A percentile compares a stretch with the other conserved stretches of the same genome.
Evolutionary conservation across 2,888 invertebrate species (phyloP).

Genomic region (Cantharis lateralis): DNA sequence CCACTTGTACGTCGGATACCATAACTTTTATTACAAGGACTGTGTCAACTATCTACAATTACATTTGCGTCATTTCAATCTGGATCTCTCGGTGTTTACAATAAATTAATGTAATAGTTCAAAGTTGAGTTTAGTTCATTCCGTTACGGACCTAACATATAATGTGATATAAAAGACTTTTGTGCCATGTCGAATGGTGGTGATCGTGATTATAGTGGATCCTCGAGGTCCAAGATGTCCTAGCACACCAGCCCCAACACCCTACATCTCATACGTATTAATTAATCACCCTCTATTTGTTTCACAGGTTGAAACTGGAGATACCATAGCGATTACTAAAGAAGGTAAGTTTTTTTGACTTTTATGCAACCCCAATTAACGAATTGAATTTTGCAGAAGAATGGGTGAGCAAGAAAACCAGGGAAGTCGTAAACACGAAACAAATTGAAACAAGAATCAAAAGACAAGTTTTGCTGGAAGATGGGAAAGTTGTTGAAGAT

Average conservation of each 20-base stretch:
- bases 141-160: background rate
- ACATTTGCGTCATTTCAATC: constrained; percentile 5
- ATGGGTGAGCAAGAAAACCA: constrained; percentile 90
- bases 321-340: constrained; percentile 84
- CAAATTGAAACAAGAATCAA: constrained; percentile 91
- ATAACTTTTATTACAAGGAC: constrained; percentile 11
- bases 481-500: constrained; percentile 88
- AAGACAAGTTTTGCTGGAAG: constrained; percentile 85
- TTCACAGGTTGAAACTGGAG: constrained; percentile 66
- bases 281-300: constrained; percentile 51
- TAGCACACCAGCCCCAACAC: constrained; percentile 46
- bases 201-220: constrained; percentile 68
- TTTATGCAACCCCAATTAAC: background rate
- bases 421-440: constrained; percentile 85
- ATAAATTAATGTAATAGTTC: background rate
- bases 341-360: constrained; percentile 68
- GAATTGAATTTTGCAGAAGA: constrained; percentile 69
- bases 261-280: constrained; percentile 53
- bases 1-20: constrained; percentile 16
- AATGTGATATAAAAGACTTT: constrained; percentile 1
- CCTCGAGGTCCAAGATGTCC: constrained; percentile 57
- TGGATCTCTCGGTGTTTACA: constrained; percentile 1
- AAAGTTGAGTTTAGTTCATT: background rate
- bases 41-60: constrained; percentile 3
- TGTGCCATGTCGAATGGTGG: constrained; percentile 64